A percentile compares a stretch with the other conserved stretches of the same genome.
Evolutionary conservation across 1,140 invertebrate species (phyloP).

Genomic region (Globodera ellingtonae): DNA sequence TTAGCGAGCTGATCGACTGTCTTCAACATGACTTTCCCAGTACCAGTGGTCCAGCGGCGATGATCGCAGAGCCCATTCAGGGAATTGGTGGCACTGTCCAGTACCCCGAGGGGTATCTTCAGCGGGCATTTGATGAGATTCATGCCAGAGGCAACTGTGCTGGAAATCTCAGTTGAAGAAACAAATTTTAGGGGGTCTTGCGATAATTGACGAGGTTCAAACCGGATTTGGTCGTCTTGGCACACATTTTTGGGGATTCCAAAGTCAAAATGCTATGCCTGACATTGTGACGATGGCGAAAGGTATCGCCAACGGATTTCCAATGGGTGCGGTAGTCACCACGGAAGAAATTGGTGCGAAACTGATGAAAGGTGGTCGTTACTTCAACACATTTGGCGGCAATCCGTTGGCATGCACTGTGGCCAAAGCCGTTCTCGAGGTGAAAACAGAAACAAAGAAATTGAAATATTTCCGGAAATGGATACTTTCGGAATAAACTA

Average conservation of each 20-base stretch:
- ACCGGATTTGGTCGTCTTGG: conserved; percentile 93
- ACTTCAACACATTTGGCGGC: conserved; percentile 95
- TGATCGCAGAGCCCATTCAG: conserved; percentile 89
- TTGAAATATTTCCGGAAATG: no score
- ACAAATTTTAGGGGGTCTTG: conserved; percentile 71
- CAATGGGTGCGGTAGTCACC: conserved; percentile 88
- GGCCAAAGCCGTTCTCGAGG: conserved; percentile 85
- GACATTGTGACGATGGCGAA: conserved; percentile 79
- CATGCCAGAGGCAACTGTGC: conserved; percentile 75
- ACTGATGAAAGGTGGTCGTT: conserved; percentile 75
- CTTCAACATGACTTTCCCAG: conserved; percentile 77
- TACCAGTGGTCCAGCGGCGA: conserved; percentile 76
- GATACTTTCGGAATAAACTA: no score
- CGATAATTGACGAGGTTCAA: conserved; percentile 72
- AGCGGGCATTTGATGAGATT: conserved; percentile 79
- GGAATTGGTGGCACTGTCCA: conserved; percentile 87
- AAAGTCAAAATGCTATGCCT: conserved; percentile 80
- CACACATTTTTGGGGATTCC: conserved; percentile 91
- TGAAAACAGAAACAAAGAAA: conserved; percentile 62
- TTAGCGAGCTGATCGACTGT: conserved; percentile 79
- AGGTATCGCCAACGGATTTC: conserved; percentile 72
- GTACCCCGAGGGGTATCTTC: conserved; percentile 84
- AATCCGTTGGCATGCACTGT: conserved; percentile 86
- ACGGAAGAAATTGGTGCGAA: conserved; percentile 78
- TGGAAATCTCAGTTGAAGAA: conserved; percentile 76